Conservation (phyloP, 23 tunicate species). For the Styela plicata region DNA sequence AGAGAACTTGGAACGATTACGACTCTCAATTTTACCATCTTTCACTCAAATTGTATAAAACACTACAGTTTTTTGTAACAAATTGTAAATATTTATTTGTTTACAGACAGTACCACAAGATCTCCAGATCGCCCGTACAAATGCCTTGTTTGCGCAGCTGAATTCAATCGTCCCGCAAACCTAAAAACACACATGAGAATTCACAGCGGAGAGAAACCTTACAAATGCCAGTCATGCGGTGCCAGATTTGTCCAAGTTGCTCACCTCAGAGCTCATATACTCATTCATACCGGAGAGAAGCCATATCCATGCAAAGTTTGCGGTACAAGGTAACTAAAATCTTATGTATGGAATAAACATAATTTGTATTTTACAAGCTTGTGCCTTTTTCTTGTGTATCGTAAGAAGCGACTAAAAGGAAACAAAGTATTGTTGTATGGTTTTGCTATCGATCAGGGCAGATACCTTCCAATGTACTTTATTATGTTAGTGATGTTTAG, state of each 20-base stretch:
- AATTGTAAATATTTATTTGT: not conserved
- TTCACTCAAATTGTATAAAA: no score
- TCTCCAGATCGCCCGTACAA: conserved; percentile 68
- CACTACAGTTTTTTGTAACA: not conserved
- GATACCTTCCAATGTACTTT: no score
- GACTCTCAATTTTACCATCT: no score
- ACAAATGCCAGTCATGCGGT: conserved; percentile 88
- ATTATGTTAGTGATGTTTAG: no score
- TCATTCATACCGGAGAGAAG: conserved; percentile 94
- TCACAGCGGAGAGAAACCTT: conserved; percentile 96
- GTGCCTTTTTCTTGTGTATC: no score
- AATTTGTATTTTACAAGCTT: no score
- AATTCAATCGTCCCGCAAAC: conserved; percentile 92
- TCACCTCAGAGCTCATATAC: conserved; percentile 88
- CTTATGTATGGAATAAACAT: no score
- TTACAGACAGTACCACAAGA: conserved; percentile 6
- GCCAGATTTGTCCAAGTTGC: conserved; percentile 97
- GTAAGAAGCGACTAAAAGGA: no score
- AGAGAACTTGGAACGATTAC: no score
- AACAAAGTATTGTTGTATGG: no score
- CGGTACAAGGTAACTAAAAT: conserved; percentile 90
- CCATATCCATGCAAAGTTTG: conserved; percentile 93
- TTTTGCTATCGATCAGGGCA: no score
- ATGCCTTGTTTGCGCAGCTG: conserved; percentile 87
- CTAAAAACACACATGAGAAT: conserved; percentile 97